Evolutionary conservation across 1,140 invertebrate species (phyloP), one percentile per base, ranked within the genome.

Genomic region (Cyclargus thomasi): DNA sequence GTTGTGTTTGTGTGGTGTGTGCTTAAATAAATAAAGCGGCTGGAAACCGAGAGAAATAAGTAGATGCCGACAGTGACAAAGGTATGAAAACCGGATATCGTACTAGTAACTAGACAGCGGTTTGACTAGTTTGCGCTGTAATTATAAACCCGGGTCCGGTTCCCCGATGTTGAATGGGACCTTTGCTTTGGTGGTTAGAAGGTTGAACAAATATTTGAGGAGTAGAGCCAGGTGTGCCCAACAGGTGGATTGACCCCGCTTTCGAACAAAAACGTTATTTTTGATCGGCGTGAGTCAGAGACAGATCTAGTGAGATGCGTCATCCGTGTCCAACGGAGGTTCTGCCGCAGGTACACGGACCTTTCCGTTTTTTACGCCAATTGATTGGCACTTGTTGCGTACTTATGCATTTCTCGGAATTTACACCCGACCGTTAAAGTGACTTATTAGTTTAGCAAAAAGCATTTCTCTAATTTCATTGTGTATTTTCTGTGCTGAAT

Each of bases 21-120:
- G 68, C 78, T 80, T 74, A 73, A 86, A 79, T 82, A 77, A 79
- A 67, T 76, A 67, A 67, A 71, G 69, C 29, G 29, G 71, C 74
- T 77, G 68, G 70, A 76, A 67, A 73, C 76, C 74, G 68, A 68
- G 67, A 65, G 67, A 70, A 68, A 67, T n/a, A n/a, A 53, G 18
- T 47, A 47, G 39, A 81, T 81, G 79, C 78, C 75, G 77, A 74
- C 79, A 83, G 75, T 76, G 75, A 82, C 82, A 83, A 89, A 89
- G 86, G 86, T 89, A 89, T 75, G 80, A 70, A 85, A 87, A 86
- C 85, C 82, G 85, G 83, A 89, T 88, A 86, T 82, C 75, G 71
- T 78, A 79, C 76, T 67, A 67, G 72, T 71, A 23, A 74, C 65
- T 83, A 81, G 83, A 79, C 74, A 80, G 76, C 78, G 59, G 84